Evolutionary conservation across 2,113 vertebrate species (phyloP), one percentile per base, ranked within the genome.

Genomic region (Tiliqua scincoides): DNA sequence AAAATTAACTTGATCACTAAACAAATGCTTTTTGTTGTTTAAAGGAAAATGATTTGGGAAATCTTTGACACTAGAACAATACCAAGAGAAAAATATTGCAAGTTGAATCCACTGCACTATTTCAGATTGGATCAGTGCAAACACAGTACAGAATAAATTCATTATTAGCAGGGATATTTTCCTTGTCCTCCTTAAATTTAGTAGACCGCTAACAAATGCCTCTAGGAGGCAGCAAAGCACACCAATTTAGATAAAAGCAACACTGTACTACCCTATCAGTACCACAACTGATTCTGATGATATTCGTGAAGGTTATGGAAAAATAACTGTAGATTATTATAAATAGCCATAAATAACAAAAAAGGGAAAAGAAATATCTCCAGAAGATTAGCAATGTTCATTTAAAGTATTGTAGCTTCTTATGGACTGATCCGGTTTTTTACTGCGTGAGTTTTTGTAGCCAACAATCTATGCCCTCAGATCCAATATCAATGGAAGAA

Each of bases 171-270:
- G 4, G 20, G 14, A 67, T 11, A 27, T 25, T 67, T 68, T n/a
- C 5, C 9, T 9, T 54, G 62, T 5, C 23, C 21, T 32, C 2
- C 23, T 65, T 14, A 67, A 85, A 67, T 10, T 67, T 32, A 84
- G 40, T 4, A 65, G 21, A 21, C 15, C 86, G 35, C 35, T 72
- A 86, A n/a, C 20, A 67, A 6, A n/a, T 8, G 40, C 71, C 81
- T 82, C 89, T 82, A 92, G 89, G 67, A 75, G 77, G 85, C 74
- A 89, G 23, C 67, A 78, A 68, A 87, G 82, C 17, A 88, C 61
- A 71, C 30, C 68, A 54, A 20, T 62, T 71, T 72, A 30, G 14
- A 40, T 54, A n/a, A n/a, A n/a, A n/a, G n/a, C n/a, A n/a, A 57
- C 17, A 57, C 17, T 57, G 6, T 30, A 76, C 30, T 79, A 43